phyloP scores from a whole-genome alignment of 2,113 vertebrate genomes.

The Hypanus sabinus region DNA sequence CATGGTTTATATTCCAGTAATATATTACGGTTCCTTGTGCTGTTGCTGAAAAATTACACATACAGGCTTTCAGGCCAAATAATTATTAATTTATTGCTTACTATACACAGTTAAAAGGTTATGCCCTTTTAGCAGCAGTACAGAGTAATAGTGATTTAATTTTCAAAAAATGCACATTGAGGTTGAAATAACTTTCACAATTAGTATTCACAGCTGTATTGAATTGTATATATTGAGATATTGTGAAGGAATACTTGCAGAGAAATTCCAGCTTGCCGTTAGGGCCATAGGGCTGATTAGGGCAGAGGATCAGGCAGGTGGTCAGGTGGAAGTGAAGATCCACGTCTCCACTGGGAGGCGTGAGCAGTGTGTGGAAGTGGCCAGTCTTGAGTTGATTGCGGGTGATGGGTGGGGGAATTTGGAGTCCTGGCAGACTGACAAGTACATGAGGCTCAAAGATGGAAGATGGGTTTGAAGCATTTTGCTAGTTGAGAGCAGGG shows the following conservation, averaged over 20 bases:
- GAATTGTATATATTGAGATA: not conserved
- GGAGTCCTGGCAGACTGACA: too few relatives aligned
- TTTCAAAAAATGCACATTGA: not conserved
- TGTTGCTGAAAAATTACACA: not conserved
- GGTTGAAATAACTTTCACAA: constrained; percentile 12
- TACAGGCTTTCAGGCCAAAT: not conserved
- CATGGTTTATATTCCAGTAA: not conserved
- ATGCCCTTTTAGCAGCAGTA: not conserved
- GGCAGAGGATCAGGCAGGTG: too few relatives aligned
- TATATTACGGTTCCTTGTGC: not conserved
- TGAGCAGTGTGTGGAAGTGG: too few relatives aligned
- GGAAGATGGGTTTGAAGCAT: too few relatives aligned
- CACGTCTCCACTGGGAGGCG: too few relatives aligned
- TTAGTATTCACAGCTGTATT: not conserved
- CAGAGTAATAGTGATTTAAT: not conserved
- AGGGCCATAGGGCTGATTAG: too few relatives aligned
- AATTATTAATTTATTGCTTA: not conserved
- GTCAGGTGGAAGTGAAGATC: too few relatives aligned
- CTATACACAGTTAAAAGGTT: not conserved
- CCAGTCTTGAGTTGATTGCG: too few relatives aligned
- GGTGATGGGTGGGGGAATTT: too few relatives aligned
- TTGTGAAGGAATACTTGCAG: not conserved
- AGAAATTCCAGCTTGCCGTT: too few relatives aligned
- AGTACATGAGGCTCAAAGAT: too few relatives aligned
- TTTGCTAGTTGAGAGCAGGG: too few relatives aligned